Conservation (phyloP, 2,113 vertebrate genomes). For the Prolemur simus region DNA sequence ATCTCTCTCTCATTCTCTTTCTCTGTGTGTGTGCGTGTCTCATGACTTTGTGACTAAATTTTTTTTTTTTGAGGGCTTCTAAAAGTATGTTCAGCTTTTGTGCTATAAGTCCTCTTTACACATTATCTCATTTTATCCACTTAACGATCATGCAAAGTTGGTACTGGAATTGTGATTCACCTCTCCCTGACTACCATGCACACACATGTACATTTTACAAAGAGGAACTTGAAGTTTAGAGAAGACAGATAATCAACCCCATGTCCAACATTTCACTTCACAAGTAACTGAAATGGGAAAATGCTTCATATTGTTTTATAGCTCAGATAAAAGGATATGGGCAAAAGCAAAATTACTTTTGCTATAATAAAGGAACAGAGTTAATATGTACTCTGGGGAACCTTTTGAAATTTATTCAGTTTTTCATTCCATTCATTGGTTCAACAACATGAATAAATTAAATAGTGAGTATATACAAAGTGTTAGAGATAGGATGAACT, state of each 20-base stretch:
- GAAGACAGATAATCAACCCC: background rate
- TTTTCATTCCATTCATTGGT: background rate
- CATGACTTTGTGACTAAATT: too few relatives aligned
- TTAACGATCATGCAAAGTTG: background rate
- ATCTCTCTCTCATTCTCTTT: background rate
- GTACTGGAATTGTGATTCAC: background rate
- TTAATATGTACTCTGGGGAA: background rate
- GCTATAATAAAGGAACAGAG: background rate
- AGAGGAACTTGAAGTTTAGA: background rate
- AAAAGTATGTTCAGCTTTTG: background rate
- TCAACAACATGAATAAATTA: background rate
- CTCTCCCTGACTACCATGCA: background rate
- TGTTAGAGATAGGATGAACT: background rate
- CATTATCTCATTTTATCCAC: background rate
- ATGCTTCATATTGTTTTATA: background rate
- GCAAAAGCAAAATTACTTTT: background rate
- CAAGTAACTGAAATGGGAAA: background rate
- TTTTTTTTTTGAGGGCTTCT: background rate
- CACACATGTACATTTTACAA: background rate
- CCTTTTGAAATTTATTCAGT: background rate
- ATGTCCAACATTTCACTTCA: background rate
- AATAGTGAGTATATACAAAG: background rate
- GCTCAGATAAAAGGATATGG: background rate
- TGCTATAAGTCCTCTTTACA: background rate
- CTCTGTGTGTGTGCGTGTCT: background rate